These are phyloP conservation scores for Phainopepla nitens DNA, from an alignment of 2,113 vertebrate genomes.

Conservation along the genomic window DNA sequence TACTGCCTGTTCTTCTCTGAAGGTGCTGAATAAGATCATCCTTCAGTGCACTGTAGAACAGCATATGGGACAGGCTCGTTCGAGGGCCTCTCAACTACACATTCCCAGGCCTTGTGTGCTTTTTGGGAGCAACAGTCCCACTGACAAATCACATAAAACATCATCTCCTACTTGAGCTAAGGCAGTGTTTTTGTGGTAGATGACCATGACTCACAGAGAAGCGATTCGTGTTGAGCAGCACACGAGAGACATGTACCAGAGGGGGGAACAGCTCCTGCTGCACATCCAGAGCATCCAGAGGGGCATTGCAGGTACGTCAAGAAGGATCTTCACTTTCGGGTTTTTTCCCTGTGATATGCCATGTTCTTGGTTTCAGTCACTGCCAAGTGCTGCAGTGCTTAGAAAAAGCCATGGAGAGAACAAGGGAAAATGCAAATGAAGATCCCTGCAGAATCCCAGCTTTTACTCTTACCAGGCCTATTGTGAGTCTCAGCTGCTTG, in stretches of 20 bases:
- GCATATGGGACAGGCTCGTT: not conserved
- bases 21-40: not conserved
- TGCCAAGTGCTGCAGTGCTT: not conserved
- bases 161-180: not conserved
- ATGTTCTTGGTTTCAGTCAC: not conserved
- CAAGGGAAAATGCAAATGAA: not conserved
- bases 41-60: not conserved
- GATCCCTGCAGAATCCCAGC: not conserved
- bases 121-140: not conserved
- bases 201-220: conserved; percentile 42
- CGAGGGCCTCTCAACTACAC: not conserved
- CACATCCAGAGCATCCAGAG: conserved; percentile 68
- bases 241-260: conserved; percentile 61
- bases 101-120: not conserved
- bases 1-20: not conserved
- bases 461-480: not conserved
- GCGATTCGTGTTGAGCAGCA: conserved; percentile 43
- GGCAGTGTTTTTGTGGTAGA: conserved; percentile 59
- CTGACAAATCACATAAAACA: not conserved
- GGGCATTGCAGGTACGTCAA: conserved; percentile 54
- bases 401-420: not conserved
- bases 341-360: not conserved
- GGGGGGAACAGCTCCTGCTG: conserved; percentile 72
- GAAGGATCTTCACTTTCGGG: not conserved
- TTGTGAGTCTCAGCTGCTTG: not conserved